These are phyloP conservation scores for Atrichornis clamosus DNA, from an alignment of 2,113 vertebrate species.

Conservation along the genomic window DNA sequence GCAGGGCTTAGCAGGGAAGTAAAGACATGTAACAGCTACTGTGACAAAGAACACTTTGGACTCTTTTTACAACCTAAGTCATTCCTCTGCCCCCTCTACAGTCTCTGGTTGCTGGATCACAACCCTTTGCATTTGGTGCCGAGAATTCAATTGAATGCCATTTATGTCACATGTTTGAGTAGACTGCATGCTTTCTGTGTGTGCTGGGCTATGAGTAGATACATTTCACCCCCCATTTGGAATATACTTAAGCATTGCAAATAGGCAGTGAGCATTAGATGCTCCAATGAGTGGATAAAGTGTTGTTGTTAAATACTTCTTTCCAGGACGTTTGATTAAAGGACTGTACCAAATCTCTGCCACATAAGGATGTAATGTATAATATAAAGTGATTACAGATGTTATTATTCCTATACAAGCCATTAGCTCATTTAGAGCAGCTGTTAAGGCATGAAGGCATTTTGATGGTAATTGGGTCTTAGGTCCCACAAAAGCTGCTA, in stretches of 20 bases:
- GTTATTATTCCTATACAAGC: constrained; percentile 39
- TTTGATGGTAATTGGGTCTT: constrained; percentile 17
- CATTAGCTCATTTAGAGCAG: constrained; percentile 50
- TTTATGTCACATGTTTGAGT: constrained; percentile 37
- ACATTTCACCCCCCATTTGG: not conserved
- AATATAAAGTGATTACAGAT: not conserved
- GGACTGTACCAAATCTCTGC: constrained; percentile 53
- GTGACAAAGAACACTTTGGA: constrained; percentile 13
- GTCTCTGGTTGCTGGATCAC: constrained; percentile 18
- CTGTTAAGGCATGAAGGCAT: not conserved
- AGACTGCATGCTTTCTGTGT: constrained; percentile 53
- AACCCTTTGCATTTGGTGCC: constrained; percentile 20
- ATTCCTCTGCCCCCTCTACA: not conserved
- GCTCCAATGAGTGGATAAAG: constrained; percentile 6
- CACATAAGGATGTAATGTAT: not conserved
- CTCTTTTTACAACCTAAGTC: not conserved
- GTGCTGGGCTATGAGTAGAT: constrained; percentile 42
- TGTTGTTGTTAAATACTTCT: constrained; percentile 24
- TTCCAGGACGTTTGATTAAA: constrained; percentile 2
- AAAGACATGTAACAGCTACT: not conserved
- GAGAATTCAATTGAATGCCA: constrained; percentile 7
- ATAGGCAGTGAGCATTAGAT: constrained; percentile 34
- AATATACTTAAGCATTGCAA: constrained; percentile 19
- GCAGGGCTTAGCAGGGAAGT: not conserved
- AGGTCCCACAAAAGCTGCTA: constrained; percentile 45